These are phyloP conservation scores for Eumaeus atala DNA, from an alignment of 1,140 invertebrate species.

Conservation along the genomic window DNA sequence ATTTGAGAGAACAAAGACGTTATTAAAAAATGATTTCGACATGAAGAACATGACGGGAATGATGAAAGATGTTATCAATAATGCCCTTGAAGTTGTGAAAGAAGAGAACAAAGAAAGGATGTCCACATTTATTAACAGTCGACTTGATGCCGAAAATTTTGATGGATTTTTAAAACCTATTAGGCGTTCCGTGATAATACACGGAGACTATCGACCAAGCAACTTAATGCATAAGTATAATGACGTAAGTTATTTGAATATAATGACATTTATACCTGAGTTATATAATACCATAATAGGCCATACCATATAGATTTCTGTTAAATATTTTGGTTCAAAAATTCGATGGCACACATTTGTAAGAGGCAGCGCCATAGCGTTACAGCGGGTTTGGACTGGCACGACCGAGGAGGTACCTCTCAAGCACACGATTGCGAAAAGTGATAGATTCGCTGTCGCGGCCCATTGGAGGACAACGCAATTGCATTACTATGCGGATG, in stretches of 20 bases:
- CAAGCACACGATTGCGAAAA: too few relatives aligned
- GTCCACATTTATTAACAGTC: slow-evolving; percentile 16
- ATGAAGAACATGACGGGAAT: slow-evolving; percentile 15
- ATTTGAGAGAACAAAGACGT: slow-evolving; percentile 25
- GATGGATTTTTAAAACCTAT: slow-evolving; percentile 21
- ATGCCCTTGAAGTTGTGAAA: slow-evolving; percentile 18
- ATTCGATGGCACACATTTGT: too few relatives aligned
- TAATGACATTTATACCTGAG: background rate
- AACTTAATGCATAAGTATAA: slow-evolving; percentile 35
- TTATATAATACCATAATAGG: too few relatives aligned
- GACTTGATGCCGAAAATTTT: slow-evolving; percentile 10
- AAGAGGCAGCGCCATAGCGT: too few relatives aligned
- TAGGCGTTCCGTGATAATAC: slow-evolving; percentile 24
- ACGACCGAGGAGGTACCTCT: too few relatives aligned
- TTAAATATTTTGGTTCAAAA: too few relatives aligned
- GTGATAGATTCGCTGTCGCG: too few relatives aligned
- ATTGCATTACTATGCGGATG: too few relatives aligned
- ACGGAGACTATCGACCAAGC: slow-evolving; percentile 41
- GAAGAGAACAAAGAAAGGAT: slow-evolving; percentile 29
- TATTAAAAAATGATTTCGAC: slow-evolving; percentile 8
- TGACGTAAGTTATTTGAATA: slow-evolving; percentile 27
- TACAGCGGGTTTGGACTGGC: too few relatives aligned
- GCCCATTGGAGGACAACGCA: too few relatives aligned
- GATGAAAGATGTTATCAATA: slow-evolving; percentile 16
- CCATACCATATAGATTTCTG: too few relatives aligned